Conservation (phyloP, 2,888 invertebrate species). For the Hartigia nigra region DNA sequence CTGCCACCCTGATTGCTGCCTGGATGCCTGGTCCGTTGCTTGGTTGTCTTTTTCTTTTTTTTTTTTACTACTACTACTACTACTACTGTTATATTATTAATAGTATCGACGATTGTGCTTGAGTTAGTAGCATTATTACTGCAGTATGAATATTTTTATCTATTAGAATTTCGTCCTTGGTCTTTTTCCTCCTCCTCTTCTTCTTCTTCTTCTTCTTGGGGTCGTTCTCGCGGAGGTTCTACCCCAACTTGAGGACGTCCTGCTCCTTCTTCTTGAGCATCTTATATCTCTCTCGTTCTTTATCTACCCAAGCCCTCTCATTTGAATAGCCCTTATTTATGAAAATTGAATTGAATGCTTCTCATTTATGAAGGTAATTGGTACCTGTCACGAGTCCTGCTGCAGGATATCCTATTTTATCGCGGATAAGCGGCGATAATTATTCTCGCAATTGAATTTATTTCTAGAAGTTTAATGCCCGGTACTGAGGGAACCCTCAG, state of each 20-base stretch:
- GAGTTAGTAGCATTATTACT: conserved; percentile 52
- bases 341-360: conserved; percentile 62
- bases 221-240: neutral
- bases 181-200: conserved; percentile 2
- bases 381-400: conserved; percentile 53
- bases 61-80: neutral
- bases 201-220: conserved; percentile 12
- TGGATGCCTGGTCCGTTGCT: conserved; percentile 34
- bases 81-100: neutral
- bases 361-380: conserved; percentile 61
- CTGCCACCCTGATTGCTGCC: conserved; percentile 47
- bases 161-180: neutral
- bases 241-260: neutral
- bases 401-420: conserved; percentile 55
- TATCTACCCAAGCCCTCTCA: conserved; percentile 34
- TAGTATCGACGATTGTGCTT: conserved; percentile 42
- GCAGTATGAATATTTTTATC: conserved; percentile 62
- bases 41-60: conserved; percentile 30
- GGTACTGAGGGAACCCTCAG: neutral
- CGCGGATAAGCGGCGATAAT: conserved; percentile 55
- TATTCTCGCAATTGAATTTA: conserved; percentile 58
- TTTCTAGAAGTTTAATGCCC: conserved; percentile 38
- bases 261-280: conserved; percentile 27
- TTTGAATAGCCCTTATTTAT: conserved; percentile 61
- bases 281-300: conserved; percentile 26